These are phyloP conservation scores for Anas acuta DNA, from an alignment of 2,797 vertebrate species.

Conservation along the genomic window DNA sequence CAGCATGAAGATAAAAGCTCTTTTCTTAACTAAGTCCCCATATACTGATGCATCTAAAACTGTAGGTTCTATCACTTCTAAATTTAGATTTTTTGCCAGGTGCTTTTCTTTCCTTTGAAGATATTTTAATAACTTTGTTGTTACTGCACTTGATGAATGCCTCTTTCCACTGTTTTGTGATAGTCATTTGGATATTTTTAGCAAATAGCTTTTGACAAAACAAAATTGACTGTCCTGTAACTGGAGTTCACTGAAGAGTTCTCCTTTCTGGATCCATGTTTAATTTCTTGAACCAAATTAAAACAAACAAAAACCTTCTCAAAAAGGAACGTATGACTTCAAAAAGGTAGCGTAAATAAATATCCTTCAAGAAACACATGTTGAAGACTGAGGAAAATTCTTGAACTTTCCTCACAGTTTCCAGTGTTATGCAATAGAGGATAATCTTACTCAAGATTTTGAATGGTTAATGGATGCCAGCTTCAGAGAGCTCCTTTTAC, in stretches of 20 bases:
- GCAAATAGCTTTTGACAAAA: conserved; percentile 32
- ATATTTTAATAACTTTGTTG: neutral
- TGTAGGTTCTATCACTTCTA: neutral
- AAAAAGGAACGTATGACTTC: neutral
- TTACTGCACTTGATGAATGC: neutral
- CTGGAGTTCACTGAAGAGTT: conserved; percentile 54
- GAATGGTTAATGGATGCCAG: conserved; percentile 45
- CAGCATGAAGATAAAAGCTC: neutral
- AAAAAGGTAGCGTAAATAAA: neutral
- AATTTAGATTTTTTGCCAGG: neutral
- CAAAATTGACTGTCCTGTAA: conserved; percentile 43
- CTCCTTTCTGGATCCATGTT: conserved; percentile 44
- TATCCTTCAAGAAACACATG: conserved; percentile 20
- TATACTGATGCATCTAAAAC: neutral
- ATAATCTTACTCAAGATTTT: conserved; percentile 60
- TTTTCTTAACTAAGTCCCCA: neutral
- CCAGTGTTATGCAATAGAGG: conserved; percentile 55
- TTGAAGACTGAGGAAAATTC: conserved; percentile 63
- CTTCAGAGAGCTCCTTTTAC: conserved; percentile 62
- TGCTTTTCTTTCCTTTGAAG: neutral
- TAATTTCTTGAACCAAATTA: neutral
- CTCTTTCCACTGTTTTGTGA: neutral
- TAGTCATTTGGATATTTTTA: neutral
- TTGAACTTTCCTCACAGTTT: conserved; percentile 72
- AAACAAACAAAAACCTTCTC: neutral